Evolutionary conservation across 2,113 vertebrate species (phyloP).

Genomic region (Cavia aperea): DNA sequence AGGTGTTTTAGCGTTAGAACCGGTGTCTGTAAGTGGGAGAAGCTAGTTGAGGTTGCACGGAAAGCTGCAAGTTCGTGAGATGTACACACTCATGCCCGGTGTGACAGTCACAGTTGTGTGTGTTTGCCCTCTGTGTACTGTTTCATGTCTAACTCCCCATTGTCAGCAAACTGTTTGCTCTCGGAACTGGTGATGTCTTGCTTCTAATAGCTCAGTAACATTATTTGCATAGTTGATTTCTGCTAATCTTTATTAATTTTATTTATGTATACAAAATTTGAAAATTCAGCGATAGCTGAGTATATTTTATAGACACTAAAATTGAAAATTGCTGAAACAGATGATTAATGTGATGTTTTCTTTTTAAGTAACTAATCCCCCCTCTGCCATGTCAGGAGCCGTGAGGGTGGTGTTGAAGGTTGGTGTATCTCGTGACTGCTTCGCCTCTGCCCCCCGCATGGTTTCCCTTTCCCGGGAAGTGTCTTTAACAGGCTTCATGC

Average conservation of each 20-base stretch:
- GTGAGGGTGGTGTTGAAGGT: constrained; percentile 62
- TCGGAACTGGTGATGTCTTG: neutral
- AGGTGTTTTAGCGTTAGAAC: neutral
- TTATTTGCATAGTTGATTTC: neutral
- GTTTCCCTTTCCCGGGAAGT: fast-evolving
- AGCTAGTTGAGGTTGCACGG: neutral
- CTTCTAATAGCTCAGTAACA: neutral
- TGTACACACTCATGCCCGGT: neutral
- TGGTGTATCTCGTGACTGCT: constrained; percentile 42
- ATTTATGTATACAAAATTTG: neutral
- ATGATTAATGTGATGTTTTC: neutral
- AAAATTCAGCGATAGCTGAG: neutral
- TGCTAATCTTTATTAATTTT: neutral
- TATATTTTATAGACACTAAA: neutral
- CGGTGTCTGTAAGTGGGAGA: neutral
- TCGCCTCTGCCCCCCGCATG: neutral
- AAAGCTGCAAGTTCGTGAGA: neutral
- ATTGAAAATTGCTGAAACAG: neutral
- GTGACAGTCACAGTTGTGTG: neutral
- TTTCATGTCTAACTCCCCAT: neutral
- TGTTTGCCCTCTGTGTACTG: neutral
- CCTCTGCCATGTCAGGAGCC: constrained; percentile 55
- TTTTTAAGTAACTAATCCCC: constrained; percentile 40
- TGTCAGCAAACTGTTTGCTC: neutral
- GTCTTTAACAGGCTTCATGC: fast-evolving